Percentiles rank a stretch among this genome's conserved stretches.
Evolutionary conservation across 2,888 invertebrate species (phyloP).

Genomic region (Entomobrya proxima): DNA sequence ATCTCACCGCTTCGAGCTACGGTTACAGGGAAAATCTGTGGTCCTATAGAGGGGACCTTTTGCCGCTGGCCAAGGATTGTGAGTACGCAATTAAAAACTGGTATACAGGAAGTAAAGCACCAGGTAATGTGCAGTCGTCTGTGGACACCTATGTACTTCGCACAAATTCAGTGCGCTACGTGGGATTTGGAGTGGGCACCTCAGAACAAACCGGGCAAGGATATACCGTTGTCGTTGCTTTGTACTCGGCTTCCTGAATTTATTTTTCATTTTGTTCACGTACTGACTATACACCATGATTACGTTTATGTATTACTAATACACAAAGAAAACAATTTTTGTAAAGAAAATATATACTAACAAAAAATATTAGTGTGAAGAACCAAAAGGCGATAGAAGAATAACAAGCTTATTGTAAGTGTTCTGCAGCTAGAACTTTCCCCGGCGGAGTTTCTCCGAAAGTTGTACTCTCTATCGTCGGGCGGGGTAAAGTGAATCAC

Average conservation of each 20-base stretch:
- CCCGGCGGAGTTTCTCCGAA: conserved; percentile 15
- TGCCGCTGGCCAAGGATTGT: conserved; percentile 64
- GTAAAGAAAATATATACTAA: neutral
- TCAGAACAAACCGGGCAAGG: conserved; percentile 52
- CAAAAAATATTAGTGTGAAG: neutral
- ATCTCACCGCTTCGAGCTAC: conserved; percentile 45
- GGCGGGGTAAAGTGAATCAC: conserved; percentile 57
- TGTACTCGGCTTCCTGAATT: conserved; percentile 46
- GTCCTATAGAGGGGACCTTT: conserved; percentile 67
- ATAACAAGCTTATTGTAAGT: neutral
- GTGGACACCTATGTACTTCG: conserved; percentile 49
- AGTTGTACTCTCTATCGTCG: conserved; percentile 38
- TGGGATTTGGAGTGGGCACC: conserved; percentile 69
- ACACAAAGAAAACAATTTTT: neutral
- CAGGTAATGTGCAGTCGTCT: conserved; percentile 55
- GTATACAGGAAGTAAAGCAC: conserved; percentile 70
- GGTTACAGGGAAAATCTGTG: conserved; percentile 68
- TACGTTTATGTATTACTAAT: neutral
- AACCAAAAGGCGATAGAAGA: neutral
- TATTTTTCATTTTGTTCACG: neutral
- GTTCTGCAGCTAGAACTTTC: neutral
- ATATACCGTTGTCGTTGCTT: conserved; percentile 64
- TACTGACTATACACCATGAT: neutral
- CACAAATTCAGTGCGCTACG: conserved; percentile 45
- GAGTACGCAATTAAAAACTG: conserved; percentile 71